phyloP scores from a whole-genome alignment of 2,888 invertebrate species.

The Bombylius major region DNA sequence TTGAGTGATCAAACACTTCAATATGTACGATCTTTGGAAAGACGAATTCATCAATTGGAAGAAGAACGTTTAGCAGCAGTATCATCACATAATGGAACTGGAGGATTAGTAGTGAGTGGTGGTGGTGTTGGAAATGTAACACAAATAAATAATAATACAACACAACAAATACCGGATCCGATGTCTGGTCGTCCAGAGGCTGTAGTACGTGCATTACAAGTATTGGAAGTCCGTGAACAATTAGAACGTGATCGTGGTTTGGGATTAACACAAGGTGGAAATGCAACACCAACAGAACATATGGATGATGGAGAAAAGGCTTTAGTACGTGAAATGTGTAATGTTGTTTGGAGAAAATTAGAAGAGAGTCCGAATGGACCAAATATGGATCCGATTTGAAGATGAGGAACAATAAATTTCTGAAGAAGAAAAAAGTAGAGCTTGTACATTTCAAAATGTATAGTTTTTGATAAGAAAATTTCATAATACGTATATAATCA shows the following conservation, averaged over 20 bases:
- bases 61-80: constrained; percentile 49
- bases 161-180: constrained; percentile 24
- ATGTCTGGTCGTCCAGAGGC: constrained; percentile 72
- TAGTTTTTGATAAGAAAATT: too few species aligned
- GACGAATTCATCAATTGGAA: constrained; percentile 69
- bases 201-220: constrained; percentile 83
- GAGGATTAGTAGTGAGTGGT: constrained; percentile 14
- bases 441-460: too few species aligned
- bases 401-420: constrained; percentile 1
- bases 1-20: constrained; percentile 76
- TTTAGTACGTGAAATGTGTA: constrained; percentile 89
- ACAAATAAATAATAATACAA: constrained; percentile 7
- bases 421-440: too few species aligned
- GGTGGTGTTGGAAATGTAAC: constrained; percentile 21
- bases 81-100: constrained; percentile 22
- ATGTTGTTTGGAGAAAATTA: constrained; percentile 84
- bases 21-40: constrained; percentile 82
- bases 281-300: constrained; percentile 36
- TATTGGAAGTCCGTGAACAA: constrained; percentile 80
- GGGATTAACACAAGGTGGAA: constrained; percentile 21
- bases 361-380: constrained; percentile 65
- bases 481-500: too few species aligned
- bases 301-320: constrained; percentile 84
- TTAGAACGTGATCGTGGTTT: constrained; percentile 55
- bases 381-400: constrained; percentile 27